phyloP scores from a whole-genome alignment of 2,113 vertebrate genomes.

The Hydrolagus affinis region DNA sequence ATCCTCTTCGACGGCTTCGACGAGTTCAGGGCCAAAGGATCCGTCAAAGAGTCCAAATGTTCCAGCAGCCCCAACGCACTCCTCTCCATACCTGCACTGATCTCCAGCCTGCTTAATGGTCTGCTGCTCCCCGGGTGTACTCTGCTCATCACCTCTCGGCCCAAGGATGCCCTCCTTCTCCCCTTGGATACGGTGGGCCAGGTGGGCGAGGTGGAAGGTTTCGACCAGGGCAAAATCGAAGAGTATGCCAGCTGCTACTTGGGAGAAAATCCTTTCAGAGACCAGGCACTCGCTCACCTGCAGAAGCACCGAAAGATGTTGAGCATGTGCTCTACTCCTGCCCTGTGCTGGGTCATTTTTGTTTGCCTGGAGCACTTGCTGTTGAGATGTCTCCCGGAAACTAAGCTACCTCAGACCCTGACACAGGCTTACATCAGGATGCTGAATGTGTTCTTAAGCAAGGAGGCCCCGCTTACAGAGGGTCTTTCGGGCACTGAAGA shows the following conservation, averaged over 20 bases:
- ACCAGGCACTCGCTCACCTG: constrained; percentile 54
- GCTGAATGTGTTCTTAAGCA: constrained; percentile 55
- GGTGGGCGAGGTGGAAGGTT: constrained; percentile 65
- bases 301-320: constrained; percentile 53
- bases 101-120: constrained; percentile 61
- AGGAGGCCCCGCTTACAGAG: neutral
- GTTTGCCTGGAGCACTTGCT: constrained; percentile 66
- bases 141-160: constrained; percentile 69
- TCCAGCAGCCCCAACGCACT: constrained; percentile 6
- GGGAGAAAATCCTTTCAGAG: constrained; percentile 31
- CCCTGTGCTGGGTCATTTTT: constrained; percentile 69
- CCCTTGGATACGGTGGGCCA: constrained; percentile 45
- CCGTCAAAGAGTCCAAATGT: neutral
- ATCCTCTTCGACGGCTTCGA: constrained; percentile 85
- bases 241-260: constrained; percentile 67
- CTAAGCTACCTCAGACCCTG: constrained; percentile 59
- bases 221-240: constrained; percentile 55
- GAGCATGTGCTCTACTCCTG: constrained; percentile 70
- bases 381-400: neutral
- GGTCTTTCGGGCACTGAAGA: constrained; percentile 5
- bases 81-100: constrained; percentile 55
- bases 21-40: constrained; percentile 55
- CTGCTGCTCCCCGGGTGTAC: constrained; percentile 72
- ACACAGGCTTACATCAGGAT: constrained; percentile 74
- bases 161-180: constrained; percentile 54